A percentile compares a stretch with the other conserved stretches of the same genome.
Evolutionary conservation across 2,113 vertebrate genomes (phyloP).

Genomic region (Tragelaphus scriptus): DNA sequence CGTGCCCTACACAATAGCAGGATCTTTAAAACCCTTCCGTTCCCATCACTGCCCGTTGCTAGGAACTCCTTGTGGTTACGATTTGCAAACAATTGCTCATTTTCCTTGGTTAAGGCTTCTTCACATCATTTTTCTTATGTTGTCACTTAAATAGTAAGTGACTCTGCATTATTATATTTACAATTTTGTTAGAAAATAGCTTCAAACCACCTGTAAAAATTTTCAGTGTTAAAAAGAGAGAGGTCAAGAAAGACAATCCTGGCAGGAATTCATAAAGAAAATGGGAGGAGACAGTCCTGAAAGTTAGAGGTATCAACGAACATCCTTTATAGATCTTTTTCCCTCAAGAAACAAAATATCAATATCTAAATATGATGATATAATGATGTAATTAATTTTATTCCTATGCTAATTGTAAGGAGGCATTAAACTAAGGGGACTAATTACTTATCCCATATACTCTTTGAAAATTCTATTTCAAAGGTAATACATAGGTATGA

Average conservation of each 20-base stretch:
- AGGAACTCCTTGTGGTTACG: neutral
- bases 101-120: neutral
- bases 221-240: neutral
- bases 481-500: neutral
- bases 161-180: neutral
- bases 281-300: neutral
- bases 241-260: neutral
- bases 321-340: neutral
- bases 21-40: neutral
- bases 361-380: neutral
- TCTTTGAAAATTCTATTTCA: neutral
- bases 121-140: neutral
- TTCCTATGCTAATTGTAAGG: neutral
- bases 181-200: neutral
- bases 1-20: neutral
- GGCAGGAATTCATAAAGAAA: conserved; percentile 4
- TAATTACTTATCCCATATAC: neutral
- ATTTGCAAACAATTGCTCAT: neutral
- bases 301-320: neutral
- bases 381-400: neutral
- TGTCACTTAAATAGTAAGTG: neutral
- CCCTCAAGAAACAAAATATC: neutral
- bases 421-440: neutral
- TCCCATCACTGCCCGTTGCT: neutral
- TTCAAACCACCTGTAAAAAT: neutral